Evolutionary conservation across 2,797 vertebrate genomes (phyloP), one percentile per base, ranked within the genome.

Genomic region (Pseudochaenichthys georgianus): DNA sequence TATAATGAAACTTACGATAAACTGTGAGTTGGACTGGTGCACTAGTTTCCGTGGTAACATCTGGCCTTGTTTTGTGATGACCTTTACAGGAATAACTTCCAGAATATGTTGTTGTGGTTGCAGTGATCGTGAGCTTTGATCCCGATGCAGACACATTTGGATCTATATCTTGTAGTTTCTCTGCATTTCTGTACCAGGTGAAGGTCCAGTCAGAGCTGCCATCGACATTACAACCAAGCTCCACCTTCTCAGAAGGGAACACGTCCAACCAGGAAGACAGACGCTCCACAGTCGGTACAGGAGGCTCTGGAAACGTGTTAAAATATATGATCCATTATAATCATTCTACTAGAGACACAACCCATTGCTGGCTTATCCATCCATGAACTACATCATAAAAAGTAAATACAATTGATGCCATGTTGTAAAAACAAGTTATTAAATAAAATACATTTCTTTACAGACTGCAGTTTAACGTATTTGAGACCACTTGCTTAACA

Each of bases 221-320:
- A 13, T 2, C 4, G 73, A 90, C 5, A 0, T 0, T 3, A 74
- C 92, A 95, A 0, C 0, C 41, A 28, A 94, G 53, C 53, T 23
- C 4, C n/a, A 90, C 88, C 64, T 64, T 87, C 61, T 95, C 92
- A 63, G 65, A 48, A 10, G 64, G 54, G 74, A 91, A 94, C 8
- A 90, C 68, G 0, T 91, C 72, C 10, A 2, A 15, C 82, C 70
- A 84, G 0, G 0, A 0, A 10, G 88, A 75, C 17, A 4, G 31
- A 11, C 16, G 38, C 31, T 48, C 1, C 72, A 93, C 51, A n/a
- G 0, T 3, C n/a, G 87, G 84, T 10, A 9, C 12, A 0, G 87
- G 89, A 41, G 50, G 75, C 16, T 3, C 90, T 91, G 84, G 15
- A 88, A 86, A 8, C 23, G 10, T 15, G 57, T 54, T 6, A 2